These are phyloP conservation scores for Oxyruncus cristatus DNA, from an alignment of 2,113 vertebrate genomes.

Conservation along the genomic window DNA sequence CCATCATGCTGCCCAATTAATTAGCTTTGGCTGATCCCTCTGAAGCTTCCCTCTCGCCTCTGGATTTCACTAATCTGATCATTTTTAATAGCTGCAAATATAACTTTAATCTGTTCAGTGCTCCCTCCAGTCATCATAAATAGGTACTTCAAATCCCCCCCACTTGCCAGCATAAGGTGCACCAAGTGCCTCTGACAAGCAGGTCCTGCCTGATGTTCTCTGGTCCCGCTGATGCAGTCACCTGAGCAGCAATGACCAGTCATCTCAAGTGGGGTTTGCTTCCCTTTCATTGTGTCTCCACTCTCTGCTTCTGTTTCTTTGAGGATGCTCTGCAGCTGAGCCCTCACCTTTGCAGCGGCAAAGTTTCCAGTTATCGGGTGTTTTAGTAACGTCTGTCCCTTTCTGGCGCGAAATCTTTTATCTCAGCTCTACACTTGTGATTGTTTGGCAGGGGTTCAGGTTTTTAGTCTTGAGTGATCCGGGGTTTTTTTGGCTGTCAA, in stretches of 20 bases:
- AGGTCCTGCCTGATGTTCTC: neutral
- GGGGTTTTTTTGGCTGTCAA: neutral
- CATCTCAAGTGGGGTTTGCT: neutral
- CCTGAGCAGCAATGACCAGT: neutral
- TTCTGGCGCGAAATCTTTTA: neutral
- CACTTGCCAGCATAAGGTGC: fast-evolving
- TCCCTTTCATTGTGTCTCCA: neutral
- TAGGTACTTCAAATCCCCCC: neutral
- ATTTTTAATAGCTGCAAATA: slow-evolving; percentile 26
- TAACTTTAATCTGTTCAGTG: neutral
- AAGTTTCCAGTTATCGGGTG: neutral
- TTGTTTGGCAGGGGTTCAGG: slow-evolving; percentile 24
- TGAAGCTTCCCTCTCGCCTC: neutral
- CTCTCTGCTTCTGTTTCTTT: neutral
- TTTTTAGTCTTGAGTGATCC: slow-evolving; percentile 1
- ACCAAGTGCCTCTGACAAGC: neutral
- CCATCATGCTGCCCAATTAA: slow-evolving; percentile 29
- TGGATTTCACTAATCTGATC: neutral
- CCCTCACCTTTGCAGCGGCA: neutral
- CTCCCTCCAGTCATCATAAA: neutral
- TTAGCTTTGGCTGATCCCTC: slow-evolving; percentile 25
- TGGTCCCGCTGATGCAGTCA: neutral
- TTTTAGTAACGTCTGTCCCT: neutral
- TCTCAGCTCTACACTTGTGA: neutral
- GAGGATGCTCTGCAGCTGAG: neutral